Evolutionary conservation across 2,797 vertebrate genomes (phyloP).

Genomic region (Gorsachius magnificus): DNA sequence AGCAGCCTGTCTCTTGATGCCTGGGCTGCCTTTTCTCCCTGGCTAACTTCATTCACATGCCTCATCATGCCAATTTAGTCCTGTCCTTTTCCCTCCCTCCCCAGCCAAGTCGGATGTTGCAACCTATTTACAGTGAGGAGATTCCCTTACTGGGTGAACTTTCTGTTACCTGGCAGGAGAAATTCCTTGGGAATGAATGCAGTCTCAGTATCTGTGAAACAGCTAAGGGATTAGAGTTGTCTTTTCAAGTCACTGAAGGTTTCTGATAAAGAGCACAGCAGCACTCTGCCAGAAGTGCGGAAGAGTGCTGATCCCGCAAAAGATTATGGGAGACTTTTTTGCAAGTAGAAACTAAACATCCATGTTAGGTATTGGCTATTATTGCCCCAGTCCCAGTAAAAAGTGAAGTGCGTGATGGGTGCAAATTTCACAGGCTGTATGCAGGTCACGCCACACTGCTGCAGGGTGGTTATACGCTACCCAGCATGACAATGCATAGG

Average conservation of each 20-base stretch:
- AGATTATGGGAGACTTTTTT: background rate
- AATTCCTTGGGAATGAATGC: constrained; percentile 2
- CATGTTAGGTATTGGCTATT: background rate
- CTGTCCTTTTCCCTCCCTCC: background rate
- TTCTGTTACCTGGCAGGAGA: constrained; percentile 39
- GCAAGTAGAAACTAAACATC: background rate
- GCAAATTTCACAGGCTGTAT: background rate
- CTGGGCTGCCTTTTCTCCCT: background rate
- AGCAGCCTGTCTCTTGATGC: constrained; percentile 24
- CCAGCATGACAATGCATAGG: background rate
- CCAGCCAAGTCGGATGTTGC: constrained; percentile 10
- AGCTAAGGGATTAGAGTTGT: constrained; percentile 11
- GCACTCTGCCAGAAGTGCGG: background rate
- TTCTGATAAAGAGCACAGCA: constrained; percentile 30
- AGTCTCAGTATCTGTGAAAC: background rate
- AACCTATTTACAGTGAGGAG: constrained; percentile 7
- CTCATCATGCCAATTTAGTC: constrained; percentile 15
- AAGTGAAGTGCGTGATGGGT: background rate
- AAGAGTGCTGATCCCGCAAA: background rate
- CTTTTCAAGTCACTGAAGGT: constrained; percentile 6
- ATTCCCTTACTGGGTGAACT: constrained; percentile 31
- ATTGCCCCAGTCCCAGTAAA: background rate
- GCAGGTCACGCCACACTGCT: background rate
- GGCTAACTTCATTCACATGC: constrained; percentile 32
- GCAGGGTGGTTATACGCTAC: background rate